Evolutionary conservation across 2,113 vertebrate species (phyloP).

Genomic region (Corythaeola cristata): DNA sequence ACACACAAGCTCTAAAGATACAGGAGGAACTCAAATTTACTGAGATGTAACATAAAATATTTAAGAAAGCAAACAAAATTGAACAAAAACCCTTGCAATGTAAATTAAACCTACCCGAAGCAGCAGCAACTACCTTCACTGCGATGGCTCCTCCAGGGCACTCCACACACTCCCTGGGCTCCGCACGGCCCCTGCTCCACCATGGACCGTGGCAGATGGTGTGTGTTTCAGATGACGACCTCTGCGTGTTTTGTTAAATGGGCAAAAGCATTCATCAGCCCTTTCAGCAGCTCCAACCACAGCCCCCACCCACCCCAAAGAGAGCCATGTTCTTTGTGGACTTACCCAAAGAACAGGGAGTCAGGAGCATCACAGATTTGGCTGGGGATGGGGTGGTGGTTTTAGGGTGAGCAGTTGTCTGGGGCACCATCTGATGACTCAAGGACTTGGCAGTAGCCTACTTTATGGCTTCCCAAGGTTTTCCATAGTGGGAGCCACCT

Average conservation of each 20-base stretch:
- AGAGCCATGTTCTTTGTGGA: fast-evolving
- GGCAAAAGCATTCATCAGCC: not conserved
- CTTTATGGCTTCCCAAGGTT: not conserved
- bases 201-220: fast-evolving
- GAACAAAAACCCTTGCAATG: not conserved
- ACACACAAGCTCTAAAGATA: not conserved
- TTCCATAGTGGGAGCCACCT: not conserved
- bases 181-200: fast-evolving
- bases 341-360: not conserved
- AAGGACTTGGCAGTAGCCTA: not conserved
- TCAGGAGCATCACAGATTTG: not conserved
- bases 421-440: not conserved
- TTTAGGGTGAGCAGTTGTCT: not conserved
- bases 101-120: not conserved
- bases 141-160: not conserved
- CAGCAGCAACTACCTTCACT: not conserved
- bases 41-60: not conserved
- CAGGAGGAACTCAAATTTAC: not conserved
- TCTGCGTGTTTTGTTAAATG: fast-evolving
- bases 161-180: fast-evolving
- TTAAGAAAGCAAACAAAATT: slow-evolving; percentile 37
- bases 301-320: too few species aligned
- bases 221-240: not conserved
- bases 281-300: fast-evolving
- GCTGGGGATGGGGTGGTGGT: not conserved